These are phyloP conservation scores for Benthosema pterotum DNA, from an alignment of 2,797 vertebrate genomes.

Conservation along the genomic window DNA sequence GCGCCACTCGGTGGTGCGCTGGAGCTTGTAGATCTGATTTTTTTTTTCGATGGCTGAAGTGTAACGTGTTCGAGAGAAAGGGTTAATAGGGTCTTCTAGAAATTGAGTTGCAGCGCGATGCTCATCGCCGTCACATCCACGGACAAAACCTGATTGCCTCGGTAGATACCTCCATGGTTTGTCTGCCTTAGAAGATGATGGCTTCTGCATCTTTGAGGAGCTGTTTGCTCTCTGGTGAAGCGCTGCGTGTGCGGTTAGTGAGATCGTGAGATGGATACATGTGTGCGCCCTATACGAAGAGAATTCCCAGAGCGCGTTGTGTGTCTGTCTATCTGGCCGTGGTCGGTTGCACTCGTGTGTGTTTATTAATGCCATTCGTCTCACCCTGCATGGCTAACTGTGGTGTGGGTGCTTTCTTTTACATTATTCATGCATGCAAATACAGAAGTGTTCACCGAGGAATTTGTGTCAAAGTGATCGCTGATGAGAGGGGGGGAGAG, in stretches of 20 bases:
- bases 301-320: slow-evolving; percentile 1
- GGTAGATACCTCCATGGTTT: not conserved
- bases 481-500: not conserved
- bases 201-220: too few species aligned
- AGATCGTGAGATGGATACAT: slow-evolving; percentile 3
- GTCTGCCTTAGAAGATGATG: slow-evolving; percentile 20
- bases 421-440: slow-evolving; percentile 70
- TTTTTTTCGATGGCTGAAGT: too few species aligned
- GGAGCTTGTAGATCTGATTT: too few species aligned
- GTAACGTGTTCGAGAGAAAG: too few species aligned
- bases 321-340: slow-evolving; percentile 5
- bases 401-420: slow-evolving; percentile 16
- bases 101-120: slow-evolving; percentile 29
- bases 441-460: slow-evolving; percentile 15
- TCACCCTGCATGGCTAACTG: slow-evolving; percentile 4
- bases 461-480: not conserved
- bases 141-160: not conserved
- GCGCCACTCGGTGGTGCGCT: too few species aligned
- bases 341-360: slow-evolving; percentile 16
- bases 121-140: slow-evolving; percentile 7
- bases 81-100: slow-evolving; percentile 21
- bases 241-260: slow-evolving; percentile 1
- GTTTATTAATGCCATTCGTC: slow-evolving; percentile 44
- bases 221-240: not conserved
- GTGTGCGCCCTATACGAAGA: not conserved